Evolutionary conservation across 2,113 vertebrate species (phyloP).

Genomic region (Patagioenas fasciata): DNA sequence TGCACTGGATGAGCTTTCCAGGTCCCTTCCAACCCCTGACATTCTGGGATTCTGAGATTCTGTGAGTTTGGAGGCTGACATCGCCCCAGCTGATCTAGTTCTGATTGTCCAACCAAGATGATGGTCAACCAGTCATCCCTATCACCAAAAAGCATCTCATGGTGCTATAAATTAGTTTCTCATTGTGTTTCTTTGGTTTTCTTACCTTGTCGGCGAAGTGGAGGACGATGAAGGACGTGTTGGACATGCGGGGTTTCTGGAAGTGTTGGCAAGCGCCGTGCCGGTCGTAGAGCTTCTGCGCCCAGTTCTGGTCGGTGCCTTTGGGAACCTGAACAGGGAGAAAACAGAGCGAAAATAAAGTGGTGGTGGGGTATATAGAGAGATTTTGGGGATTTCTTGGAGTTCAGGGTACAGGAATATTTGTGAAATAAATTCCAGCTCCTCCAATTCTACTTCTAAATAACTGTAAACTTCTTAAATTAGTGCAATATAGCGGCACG

Average conservation of each 20-base stretch:
- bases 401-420: too few species aligned
- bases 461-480: too few species aligned
- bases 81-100: not conserved
- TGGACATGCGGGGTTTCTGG: slow-evolving; percentile 54
- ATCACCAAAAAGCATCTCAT: rapidly evolving
- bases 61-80: not conserved
- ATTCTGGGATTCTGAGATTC: too few species aligned
- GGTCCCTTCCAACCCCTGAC: too few species aligned
- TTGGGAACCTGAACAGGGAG: not conserved
- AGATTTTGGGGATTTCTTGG: too few species aligned
- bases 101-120: rapidly evolving
- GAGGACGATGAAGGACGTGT: slow-evolving; percentile 38
- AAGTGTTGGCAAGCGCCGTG: not conserved
- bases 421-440: too few species aligned
- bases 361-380: too few species aligned
- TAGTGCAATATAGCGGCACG: not conserved
- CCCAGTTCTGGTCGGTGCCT: slow-evolving; percentile 54
- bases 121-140: too few species aligned
- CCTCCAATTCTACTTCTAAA: too few species aligned
- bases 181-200: too few species aligned
- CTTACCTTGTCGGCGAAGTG: slow-evolving; percentile 45
- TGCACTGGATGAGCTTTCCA: too few species aligned
- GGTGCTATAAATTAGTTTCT: rapidly evolving
- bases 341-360: not conserved
- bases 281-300: slow-evolving; percentile 3